phyloP scores from a whole-genome alignment of 2,888 invertebrate genomes.

The Allolobophora icterica region DNA sequence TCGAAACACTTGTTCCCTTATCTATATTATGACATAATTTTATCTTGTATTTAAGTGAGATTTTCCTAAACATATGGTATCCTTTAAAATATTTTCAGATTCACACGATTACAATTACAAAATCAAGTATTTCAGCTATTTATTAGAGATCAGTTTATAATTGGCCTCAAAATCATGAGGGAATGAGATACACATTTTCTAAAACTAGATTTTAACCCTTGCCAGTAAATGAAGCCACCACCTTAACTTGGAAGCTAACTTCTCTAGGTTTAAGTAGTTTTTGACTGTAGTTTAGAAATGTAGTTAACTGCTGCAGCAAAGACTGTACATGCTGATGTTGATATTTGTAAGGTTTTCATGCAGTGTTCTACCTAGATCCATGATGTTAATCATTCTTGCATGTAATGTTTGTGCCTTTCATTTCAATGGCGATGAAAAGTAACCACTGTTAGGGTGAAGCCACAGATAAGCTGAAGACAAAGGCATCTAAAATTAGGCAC shows the following conservation, averaged over 20 bases:
- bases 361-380: not conserved
- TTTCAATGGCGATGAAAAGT: not conserved
- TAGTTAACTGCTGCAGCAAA: not conserved
- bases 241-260: not conserved
- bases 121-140: not conserved
- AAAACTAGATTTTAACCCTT: not conserved
- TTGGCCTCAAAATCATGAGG: not conserved
- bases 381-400: not conserved
- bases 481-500: not conserved
- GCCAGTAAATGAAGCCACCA: constrained; percentile 17
- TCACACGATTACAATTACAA: not conserved
- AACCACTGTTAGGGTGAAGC: not conserved
- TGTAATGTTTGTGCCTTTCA: not conserved
- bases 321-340: not conserved
- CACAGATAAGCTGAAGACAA: not conserved
- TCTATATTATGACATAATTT: not conserved
- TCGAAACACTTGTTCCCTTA: too few relatives aligned
- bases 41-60: not conserved
- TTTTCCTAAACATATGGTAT: not conserved
- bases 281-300: not conserved
- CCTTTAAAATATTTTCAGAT: not conserved
- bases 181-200: not conserved
- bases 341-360: not conserved
- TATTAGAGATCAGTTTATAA: constrained; percentile 9
- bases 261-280: not conserved